Base-by-base conservation (phyloP, 1,140 invertebrate species). In the Heliothis subflexa region DNA sequence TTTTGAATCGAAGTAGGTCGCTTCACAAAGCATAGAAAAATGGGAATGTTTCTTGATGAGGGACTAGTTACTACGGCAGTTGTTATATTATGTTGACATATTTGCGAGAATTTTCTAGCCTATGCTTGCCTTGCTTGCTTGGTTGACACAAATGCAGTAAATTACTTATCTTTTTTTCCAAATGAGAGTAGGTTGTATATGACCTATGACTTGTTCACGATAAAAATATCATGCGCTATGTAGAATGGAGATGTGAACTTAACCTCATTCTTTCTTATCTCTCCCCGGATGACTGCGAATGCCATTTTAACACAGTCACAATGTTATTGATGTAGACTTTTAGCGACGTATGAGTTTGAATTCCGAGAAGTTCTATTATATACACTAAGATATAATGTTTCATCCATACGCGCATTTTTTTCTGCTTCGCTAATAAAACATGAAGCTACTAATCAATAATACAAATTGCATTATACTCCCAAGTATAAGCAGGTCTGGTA, bases 221-320 rank as follows among this genome's bases (percentile, higher is more conserved):
- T 70, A 70, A 70, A 18, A 62, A 4, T 52, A 52, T 25, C 61
- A 62, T 45, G n/a, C 25, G 21, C 25, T 33, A 61, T 75, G 54
- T 62, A 13, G 57, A 49, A 77, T 21, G 13, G 33, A n/a, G 3
- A 49, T 25, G 40, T 78, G 76, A 78, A 78, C 76, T 70, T 78
- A 78, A 78, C 76, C 76, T 70, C 76, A 49, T 57, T 78, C 33
- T 21, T 16, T 68, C 76, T 78, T 78, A 78, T 78, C 76, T 78
- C 76, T 68, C 33, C 54, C 16, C 76, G 64, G 64, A 78, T 77
- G 76, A 59, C 40, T 68, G 75, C 71, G 55, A 73, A 73, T 52
- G 50, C 25, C 28, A 28, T 18, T 50, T 54, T 73, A 18, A 55
- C 52, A 55, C 21, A 71, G 49, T 49, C 71, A 59, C 16, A 25